Evolutionary conservation across 2,888 invertebrate species (phyloP).

Genomic region (Platerodrilus igneus): DNA sequence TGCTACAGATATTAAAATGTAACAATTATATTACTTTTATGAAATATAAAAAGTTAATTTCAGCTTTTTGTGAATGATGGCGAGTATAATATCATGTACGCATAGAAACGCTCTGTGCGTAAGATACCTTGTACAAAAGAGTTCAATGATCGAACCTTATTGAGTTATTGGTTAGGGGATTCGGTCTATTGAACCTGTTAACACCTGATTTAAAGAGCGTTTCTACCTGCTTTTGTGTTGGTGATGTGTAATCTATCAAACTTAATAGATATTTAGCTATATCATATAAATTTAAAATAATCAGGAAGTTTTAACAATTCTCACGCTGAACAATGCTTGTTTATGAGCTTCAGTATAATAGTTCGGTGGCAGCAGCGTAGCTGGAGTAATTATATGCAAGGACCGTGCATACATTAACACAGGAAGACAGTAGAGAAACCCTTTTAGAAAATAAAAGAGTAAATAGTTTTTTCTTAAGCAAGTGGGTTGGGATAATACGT

Average conservation of each 20-base stretch:
- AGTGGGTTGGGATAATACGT: constrained; percentile 32
- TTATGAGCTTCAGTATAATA: constrained; percentile 39
- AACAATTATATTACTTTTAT: too few relatives aligned
- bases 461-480: constrained; percentile 40
- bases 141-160: constrained; percentile 34
- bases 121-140: too few relatives aligned
- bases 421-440: constrained; percentile 43
- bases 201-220: constrained; percentile 25
- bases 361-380: constrained; percentile 29
- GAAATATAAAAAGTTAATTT: too few relatives aligned
- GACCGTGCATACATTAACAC: constrained; percentile 45
- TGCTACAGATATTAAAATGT: too few relatives aligned
- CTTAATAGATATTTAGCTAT: constrained; percentile 12
- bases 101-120: too few relatives aligned
- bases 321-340: constrained; percentile 39
- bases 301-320: constrained; percentile 28
- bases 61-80: too few relatives aligned
- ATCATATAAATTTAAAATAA: not conserved
- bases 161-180: constrained; percentile 38
- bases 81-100: too few relatives aligned
- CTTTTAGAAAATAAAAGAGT: constrained; percentile 37
- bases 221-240: constrained; percentile 16
- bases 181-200: constrained; percentile 32
- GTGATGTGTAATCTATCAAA: constrained; percentile 13
- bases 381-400: constrained; percentile 41